Percentiles rank a stretch among this genome's conserved stretches.
Conservation (phyloP, 2,797 vertebrate genomes). For the Platyrinchus mystaceus region DNA sequence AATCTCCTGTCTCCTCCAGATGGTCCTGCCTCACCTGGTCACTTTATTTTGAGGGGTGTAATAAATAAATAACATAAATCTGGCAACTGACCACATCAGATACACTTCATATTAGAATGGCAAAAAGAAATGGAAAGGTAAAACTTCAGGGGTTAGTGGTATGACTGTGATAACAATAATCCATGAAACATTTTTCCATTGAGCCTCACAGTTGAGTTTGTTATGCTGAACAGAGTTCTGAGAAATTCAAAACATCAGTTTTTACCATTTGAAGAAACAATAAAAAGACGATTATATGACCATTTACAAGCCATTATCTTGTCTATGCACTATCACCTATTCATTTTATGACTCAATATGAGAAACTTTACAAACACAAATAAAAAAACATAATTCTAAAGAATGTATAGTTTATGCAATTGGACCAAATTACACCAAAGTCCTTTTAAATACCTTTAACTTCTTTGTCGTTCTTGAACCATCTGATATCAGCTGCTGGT, state of each 20-base stretch:
- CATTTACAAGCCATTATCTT: neutral
- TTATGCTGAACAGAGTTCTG: neutral
- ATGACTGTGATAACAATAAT: neutral
- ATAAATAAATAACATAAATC: neutral
- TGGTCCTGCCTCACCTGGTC: neutral
- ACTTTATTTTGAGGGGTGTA: neutral
- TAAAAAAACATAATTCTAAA: neutral
- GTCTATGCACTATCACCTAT: neutral
- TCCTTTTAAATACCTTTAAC: constrained; percentile 87
- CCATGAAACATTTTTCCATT: neutral
- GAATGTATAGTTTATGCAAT: neutral
- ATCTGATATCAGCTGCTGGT: constrained; percentile 93
- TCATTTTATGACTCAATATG: neutral
- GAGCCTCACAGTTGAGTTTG: neutral
- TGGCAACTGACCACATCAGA: neutral
- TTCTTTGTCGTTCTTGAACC: constrained; percentile 97
- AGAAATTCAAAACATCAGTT: neutral
- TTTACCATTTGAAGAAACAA: neutral
- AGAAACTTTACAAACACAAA: neutral
- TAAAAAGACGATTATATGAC: neutral
- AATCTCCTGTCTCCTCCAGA: neutral
- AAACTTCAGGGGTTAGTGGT: neutral
- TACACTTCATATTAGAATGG: neutral
- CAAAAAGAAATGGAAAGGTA: neutral
- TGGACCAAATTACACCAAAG: neutral